Percentiles rank a stretch among this genome's conserved stretches.
phyloP scores from a whole-genome alignment of 2,888 invertebrate species.

The Andrena fulva region DNA sequence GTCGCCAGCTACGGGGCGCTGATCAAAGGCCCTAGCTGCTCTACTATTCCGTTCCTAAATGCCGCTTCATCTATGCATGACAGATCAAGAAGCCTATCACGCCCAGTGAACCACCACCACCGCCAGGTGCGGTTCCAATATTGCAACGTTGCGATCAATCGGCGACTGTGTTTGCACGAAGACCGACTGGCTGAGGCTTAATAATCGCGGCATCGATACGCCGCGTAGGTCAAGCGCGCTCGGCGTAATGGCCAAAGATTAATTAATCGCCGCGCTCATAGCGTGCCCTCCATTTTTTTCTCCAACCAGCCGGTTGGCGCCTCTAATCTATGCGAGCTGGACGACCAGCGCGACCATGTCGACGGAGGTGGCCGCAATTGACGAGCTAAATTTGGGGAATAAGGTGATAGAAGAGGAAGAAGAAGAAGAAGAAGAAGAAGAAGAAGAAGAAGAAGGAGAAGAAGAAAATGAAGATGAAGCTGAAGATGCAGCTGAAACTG shows the following conservation, averaged over 20 bases:
- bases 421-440: neutral
- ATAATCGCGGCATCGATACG: conserved; percentile 48
- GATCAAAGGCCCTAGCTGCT: neutral
- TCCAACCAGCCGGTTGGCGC: neutral
- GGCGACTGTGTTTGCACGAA: conserved; percentile 11
- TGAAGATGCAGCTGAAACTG: too few relatives aligned
- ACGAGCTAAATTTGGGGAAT: neutral
- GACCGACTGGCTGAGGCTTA: conserved; percentile 30
- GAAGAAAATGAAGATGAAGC: too few relatives aligned
- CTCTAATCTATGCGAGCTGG: neutral
- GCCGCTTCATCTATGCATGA: neutral
- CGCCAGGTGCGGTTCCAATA: conserved; percentile 23
- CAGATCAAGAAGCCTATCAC: conserved; percentile 19
- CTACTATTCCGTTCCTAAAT: conserved; percentile 3
- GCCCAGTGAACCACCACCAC: neutral
- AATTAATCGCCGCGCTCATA: conserved; percentile 53
- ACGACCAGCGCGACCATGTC: neutral
- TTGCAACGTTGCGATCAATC: conserved; percentile 23
- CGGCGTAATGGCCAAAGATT: conserved; percentile 57
- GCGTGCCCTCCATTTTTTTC: conserved; percentile 23
- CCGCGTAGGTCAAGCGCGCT: conserved; percentile 56
- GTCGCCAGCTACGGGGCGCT: neutral
- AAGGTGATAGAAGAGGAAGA: too few relatives aligned
- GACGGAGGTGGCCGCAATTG: neutral
- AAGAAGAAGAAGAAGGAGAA: neutral